Base-by-base conservation (phyloP, 2,888 invertebrate species). In the Heliconius ethilla region DNA sequence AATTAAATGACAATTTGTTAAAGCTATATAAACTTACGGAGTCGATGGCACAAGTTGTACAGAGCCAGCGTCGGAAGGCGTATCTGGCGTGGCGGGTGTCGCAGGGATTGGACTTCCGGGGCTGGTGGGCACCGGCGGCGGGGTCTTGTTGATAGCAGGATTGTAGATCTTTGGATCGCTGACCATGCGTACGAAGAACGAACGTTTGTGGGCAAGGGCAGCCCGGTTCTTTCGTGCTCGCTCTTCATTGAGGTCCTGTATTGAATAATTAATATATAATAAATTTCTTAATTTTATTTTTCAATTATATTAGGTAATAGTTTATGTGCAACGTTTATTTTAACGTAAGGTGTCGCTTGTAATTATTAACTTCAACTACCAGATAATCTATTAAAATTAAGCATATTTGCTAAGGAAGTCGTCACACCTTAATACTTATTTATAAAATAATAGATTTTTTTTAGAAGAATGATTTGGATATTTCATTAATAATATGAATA, bases 151-250 rank as follows among this genome's bases (percentile, higher is more conserved):
- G 86, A 98, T 98, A 80, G 97, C 97, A 55, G 98, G 98, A 93
- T 98, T 98, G 95, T 98, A 98, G 86, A 99, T 97, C 92, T 99
- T 99, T 3, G 99, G 99, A 95, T 99, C 99, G 90, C 98, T 98
- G 82, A 98, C 99, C 99, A 99, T 99, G 74, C 99, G 97, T 78
- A 99, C 99, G 92, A 99, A 98, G 95, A 99, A 99, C 22, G 98
- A 98, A 75, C 99, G 96, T 92, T 98, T 98, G 91, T 98, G 97
- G 13, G 98, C 97, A 87, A 99, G 92, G 9, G 97, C 97, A 78
- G 97, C 97, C 85, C 96, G 96, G 88, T 96, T 95, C 88, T 97
- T 97, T 78, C 96, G 95, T 83, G 97, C 96, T 69, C 96, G 93
- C 78, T 97, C 96, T 82, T 97, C 97, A 83, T 96, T 96, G 65